Evolutionary conservation across 2,888 invertebrate genomes (phyloP).

Genomic region (Agonopterix arenella): DNA sequence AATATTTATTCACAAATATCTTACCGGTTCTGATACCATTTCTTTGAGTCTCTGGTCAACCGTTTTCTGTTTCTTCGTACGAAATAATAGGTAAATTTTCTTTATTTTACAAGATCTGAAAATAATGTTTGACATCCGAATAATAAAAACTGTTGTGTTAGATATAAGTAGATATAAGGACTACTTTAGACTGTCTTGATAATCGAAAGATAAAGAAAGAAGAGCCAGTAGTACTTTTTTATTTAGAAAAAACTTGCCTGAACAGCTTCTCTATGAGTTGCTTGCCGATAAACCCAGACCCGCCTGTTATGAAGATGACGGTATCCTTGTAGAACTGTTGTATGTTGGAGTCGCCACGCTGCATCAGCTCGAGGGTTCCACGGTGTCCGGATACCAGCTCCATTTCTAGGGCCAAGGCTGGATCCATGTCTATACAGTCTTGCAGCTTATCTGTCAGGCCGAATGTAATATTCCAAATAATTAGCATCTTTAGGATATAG

Average conservation of each 20-base stretch:
- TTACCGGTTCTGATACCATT: background rate
- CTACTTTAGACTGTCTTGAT: background rate
- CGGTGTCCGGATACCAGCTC: conserved; percentile 7
- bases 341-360: conserved; percentile 19
- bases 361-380: conserved; percentile 16
- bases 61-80: background rate
- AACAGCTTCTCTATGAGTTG: conserved; percentile 91
- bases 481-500: no score
- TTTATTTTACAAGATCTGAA: background rate
- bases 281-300: conserved; percentile 94
- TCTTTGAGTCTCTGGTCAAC: background rate
- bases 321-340: conserved; percentile 26
- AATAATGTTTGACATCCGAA: background rate
- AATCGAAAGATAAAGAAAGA: background rate
- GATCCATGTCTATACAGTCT: background rate
- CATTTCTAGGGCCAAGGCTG: background rate
- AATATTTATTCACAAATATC: background rate
- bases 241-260: no score
- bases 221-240: no score
- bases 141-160: background rate
- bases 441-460: no score
- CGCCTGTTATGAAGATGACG: conserved; percentile 87
- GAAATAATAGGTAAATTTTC: background rate
- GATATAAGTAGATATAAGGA: no score
- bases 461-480: no score